Conservation (phyloP, 2,888 invertebrate species). For the Bellardia bayeri region DNA sequence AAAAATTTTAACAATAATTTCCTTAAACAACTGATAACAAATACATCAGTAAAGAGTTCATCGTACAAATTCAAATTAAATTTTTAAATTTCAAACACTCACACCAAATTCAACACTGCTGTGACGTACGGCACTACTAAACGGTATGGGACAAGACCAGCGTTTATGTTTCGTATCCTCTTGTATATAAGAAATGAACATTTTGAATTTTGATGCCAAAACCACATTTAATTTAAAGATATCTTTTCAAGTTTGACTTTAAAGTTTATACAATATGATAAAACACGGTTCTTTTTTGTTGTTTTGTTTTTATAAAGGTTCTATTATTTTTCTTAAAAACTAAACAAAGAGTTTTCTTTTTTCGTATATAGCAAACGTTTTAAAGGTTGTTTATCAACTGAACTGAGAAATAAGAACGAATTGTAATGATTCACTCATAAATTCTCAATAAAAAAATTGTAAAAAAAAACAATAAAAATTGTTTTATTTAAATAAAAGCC, state of each 20-base stretch:
- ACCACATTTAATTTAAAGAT: slow-evolving; percentile 46
- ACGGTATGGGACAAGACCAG: slow-evolving; percentile 70
- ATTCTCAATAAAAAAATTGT: slow-evolving; percentile 29
- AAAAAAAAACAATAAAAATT: slow-evolving; percentile 6
- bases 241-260: background rate
- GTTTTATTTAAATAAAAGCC: slow-evolving; percentile 28
- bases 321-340: background rate
- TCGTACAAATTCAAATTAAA: background rate
- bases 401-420: slow-evolving; percentile 37
- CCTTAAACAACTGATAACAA: no score
- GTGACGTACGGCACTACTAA: slow-evolving; percentile 56
- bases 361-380: slow-evolving; percentile 32
- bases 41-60: no score
- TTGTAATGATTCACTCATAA: slow-evolving; percentile 53
- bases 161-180: slow-evolving; percentile 60
- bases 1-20: background rate
- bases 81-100: slow-evolving; percentile 41
- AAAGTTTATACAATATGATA: background rate
- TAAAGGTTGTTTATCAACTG: slow-evolving; percentile 63
- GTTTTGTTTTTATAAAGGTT: slow-evolving; percentile 10
- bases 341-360: slow-evolving; percentile 1
- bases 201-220: slow-evolving; percentile 26
- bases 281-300: no score
- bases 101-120: slow-evolving; percentile 69
- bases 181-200: slow-evolving; percentile 70